These are phyloP conservation scores for Eubucco bourcierii DNA, from an alignment of 2,113 vertebrate genomes.

Conservation along the genomic window DNA sequence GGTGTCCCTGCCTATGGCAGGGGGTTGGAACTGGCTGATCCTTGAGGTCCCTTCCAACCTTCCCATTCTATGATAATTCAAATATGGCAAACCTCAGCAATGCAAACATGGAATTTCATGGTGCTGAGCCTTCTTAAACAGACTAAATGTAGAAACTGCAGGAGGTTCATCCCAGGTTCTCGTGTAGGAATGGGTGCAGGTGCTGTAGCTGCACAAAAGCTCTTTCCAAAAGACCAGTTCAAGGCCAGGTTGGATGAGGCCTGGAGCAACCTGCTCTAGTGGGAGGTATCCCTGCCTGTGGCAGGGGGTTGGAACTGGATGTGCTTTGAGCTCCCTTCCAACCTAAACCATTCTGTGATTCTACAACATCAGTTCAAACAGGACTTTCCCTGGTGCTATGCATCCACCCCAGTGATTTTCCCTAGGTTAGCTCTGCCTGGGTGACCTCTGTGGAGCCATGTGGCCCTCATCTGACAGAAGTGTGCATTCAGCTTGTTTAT, in stretches of 20 bases:
- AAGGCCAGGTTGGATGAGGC: too few relatives aligned
- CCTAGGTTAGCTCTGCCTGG: neutral
- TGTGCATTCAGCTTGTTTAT: neutral
- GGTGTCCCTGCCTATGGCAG: too few relatives aligned
- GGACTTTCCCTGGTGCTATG: neutral
- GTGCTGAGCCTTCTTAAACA: neutral
- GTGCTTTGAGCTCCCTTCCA: too few relatives aligned
- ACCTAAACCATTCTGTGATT: too few relatives aligned
- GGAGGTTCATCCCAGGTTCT: neutral
- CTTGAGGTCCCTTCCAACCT: too few relatives aligned
- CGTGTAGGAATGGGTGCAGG: neutral
- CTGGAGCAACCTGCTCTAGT: too few relatives aligned
- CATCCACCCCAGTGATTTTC: neutral
- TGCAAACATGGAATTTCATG: neutral
- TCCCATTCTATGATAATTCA: too few relatives aligned
- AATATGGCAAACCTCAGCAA: neutral
- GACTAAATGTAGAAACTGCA: neutral
- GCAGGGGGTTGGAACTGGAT: too few relatives aligned
- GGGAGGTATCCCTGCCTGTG: too few relatives aligned
- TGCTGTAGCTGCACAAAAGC: neutral
- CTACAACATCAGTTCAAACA: neutral
- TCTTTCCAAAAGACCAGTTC: too few relatives aligned
- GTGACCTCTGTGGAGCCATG: neutral
- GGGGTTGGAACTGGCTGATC: too few relatives aligned
- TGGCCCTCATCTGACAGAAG: neutral